Evolutionary conservation across 2,113 vertebrate species (phyloP).

Genomic region (Pongo abelii): DNA sequence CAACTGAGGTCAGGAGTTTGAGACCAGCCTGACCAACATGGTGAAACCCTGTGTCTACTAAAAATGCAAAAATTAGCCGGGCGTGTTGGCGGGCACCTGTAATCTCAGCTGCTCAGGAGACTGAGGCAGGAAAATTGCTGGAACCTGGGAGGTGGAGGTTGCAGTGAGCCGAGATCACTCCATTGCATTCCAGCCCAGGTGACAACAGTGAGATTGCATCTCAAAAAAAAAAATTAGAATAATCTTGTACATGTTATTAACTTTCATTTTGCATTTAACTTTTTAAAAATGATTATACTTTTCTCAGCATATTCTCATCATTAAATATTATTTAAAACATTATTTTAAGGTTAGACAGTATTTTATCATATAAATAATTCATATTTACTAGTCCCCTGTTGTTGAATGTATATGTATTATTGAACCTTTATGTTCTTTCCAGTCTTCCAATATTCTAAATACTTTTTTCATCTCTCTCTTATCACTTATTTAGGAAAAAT

Average conservation of each 20-base stretch:
- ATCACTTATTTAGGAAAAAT: too few relatives aligned
- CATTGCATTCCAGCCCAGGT: too few relatives aligned
- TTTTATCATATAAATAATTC: neutral
- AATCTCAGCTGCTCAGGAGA: too few relatives aligned
- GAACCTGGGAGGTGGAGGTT: too few relatives aligned
- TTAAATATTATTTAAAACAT: constrained; percentile 16
- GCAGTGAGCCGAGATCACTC: too few relatives aligned
- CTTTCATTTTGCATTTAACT: neutral
- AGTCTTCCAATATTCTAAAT: neutral
- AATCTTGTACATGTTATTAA: neutral
- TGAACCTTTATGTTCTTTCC: neutral
- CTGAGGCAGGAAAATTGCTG: too few relatives aligned
- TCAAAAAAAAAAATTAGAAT: neutral
- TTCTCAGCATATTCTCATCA: constrained; percentile 1
- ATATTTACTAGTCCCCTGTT: neutral
- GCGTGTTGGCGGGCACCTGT: too few relatives aligned
- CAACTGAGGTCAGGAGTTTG: too few relatives aligned
- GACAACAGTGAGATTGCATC: too few relatives aligned
- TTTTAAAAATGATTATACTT: neutral
- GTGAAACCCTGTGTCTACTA: too few relatives aligned
- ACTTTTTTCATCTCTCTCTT: neutral
- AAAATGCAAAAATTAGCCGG: too few relatives aligned
- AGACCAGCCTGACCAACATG: too few relatives aligned
- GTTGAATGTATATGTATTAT: neutral
- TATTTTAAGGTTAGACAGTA: neutral